Evolutionary conservation across 2,888 invertebrate genomes (phyloP), one percentile per base, ranked within the genome.

Genomic region (Hydropsyche betteni): DNA sequence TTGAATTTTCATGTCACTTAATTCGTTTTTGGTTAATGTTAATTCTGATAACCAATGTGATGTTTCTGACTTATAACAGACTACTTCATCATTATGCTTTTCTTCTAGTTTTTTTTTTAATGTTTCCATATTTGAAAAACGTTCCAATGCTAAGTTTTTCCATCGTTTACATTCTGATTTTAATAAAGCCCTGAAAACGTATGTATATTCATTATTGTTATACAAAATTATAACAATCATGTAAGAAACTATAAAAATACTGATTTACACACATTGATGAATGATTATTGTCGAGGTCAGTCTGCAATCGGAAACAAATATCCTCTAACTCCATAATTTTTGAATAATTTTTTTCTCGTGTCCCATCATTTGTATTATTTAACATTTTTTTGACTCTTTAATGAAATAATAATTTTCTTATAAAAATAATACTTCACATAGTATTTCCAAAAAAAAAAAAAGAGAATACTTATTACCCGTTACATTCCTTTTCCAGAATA

Each of bases 61-160:
- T 58, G 89, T 88, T 81, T 92, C 92, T 4, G 86, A 87, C 81
- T 90, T 90, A 80, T 91, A 92, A 24, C 88, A 89, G 24, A 88
- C 87, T 34, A 91, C 85, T 83, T 91, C 92, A 78, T 87, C 86
- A 80, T 86, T 87, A 82, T 92, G 91, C 74, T 90, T 88, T 78
- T 89, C 89, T 80, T 91, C 90, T 69, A 91, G 82, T 81, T 91
- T 88, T 69, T 86, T 84, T 80, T 88, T 86, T 68, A 89, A 83
- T 68, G 87, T 87, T 81, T 92, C 92, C 87, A 92, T 90, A 82
- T 91, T 90, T 36, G 87, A 84, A 5, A 92, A 83, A 81, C 92
- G 87, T 82, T 92, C 91, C 74, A 89, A 87, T 5, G 93, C 92
- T 79, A 92, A 85, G 68, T 86, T 85, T 81, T 90, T 90, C 93